phyloP scores from a whole-genome alignment of 2,113 vertebrate genomes.

The Xiphias gladius region DNA sequence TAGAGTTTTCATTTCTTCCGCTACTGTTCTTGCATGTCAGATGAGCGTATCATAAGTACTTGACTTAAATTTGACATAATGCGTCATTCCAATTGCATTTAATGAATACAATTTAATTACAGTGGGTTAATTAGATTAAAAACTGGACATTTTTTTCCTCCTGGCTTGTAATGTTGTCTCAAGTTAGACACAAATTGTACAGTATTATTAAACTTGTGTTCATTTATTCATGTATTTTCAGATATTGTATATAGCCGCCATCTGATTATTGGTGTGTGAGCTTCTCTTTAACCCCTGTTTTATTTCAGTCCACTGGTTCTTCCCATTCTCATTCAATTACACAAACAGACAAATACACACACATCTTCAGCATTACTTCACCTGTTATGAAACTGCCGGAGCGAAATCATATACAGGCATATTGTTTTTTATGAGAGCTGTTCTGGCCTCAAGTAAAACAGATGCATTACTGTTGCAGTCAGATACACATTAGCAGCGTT shows the following conservation, averaged over 20 bases:
- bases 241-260: conserved; percentile 7
- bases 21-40: not conserved
- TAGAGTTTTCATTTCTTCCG: not conserved
- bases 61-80: not conserved
- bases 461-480: conserved; percentile 25
- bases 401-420: not conserved
- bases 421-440: conserved; percentile 12
- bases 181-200: not conserved
- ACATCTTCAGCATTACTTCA: not conserved
- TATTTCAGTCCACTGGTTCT: conserved; percentile 52
- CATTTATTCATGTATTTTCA: not conserved
- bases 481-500: conserved; percentile 29
- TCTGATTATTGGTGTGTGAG: conserved; percentile 60
- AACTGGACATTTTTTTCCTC: not conserved
- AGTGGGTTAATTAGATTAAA: not conserved
- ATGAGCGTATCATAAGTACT: not conserved
- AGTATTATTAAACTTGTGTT: not conserved
- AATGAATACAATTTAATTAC: not conserved
- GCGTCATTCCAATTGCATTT: not conserved
- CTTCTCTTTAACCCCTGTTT: conserved; percentile 42
- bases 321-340: conserved; percentile 13
- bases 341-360: not conserved
- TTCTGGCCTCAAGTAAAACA: conserved; percentile 48
- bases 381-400: conserved; percentile 8
- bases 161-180: not conserved